Base-by-base conservation (phyloP, 1,140 invertebrate species). In the Babylonia areolata region DNA sequence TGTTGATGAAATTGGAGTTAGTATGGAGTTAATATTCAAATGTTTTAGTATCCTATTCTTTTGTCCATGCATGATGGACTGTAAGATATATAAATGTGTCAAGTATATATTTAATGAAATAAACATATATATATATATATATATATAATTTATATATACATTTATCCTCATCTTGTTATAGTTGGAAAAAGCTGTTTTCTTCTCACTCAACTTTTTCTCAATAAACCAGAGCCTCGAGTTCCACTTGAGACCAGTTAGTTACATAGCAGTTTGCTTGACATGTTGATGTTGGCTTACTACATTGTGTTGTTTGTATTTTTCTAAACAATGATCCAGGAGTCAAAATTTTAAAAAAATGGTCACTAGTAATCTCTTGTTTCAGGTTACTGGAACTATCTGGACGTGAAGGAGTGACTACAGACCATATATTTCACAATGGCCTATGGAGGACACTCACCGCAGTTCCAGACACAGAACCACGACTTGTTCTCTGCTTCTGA, bases 201-300 rank as follows among this genome's bases (percentile, higher is more conserved):
- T 9, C 6, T 58, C 6, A 28, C 40, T 71, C 3, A 28, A 33
- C 12, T 73, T 51, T 78, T 75, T 73, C 51, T 11, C 81, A 87
- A 85, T 28, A 93, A 97, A 95, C 96, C 96, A 81, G 94, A 96
- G 37, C 91, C 95, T 71, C 98, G 98, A 28, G 97, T 97, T 94
- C 96, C 96, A 89, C 95, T 98, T 42, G 93, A 98, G 46, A 98
- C 97, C 95, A 97, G 98, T 95, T 96, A 98, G 71, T 93, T 98
- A 42, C 96, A 96, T 90, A 97, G 97, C 33, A 96, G 97, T 17
- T 94, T 96, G 64, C 96, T 96, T 15, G 96, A 97, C 87, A 97
- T 98, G 92, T 97, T 98, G 92, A 97, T 91, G 84, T 93, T 91
- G 87, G 87, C 91, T 40, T 88, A 91, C 40, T 80, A 90, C 75